Evolutionary conservation across 2,888 invertebrate genomes (phyloP).

Genomic region (Chloromyia formosa): DNA sequence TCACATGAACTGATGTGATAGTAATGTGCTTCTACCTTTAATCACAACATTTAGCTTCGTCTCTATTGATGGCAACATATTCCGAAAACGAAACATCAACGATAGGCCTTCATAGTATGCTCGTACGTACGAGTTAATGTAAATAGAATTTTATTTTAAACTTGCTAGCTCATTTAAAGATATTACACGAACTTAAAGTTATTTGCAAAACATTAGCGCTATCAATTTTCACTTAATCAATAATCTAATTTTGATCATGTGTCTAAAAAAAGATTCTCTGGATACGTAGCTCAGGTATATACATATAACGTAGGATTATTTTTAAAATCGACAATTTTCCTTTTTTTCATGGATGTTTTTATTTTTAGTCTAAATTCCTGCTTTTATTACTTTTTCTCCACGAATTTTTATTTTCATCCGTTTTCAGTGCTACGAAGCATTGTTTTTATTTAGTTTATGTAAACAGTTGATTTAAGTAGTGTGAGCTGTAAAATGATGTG

Average conservation of each 20-base stretch:
- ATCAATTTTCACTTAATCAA: conserved; percentile 6
- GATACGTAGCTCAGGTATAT: no score
- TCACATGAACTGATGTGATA: no score
- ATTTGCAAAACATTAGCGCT: background rate
- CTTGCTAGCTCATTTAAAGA: no score
- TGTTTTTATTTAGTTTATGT: conserved; percentile 15
- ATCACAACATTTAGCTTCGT: no score
- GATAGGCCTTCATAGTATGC: no score
- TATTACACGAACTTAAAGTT: no score
- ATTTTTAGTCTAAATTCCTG: background rate
- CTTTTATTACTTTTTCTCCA: background rate
- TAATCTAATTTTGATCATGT: background rate
- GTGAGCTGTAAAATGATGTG: background rate
- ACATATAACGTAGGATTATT: background rate
- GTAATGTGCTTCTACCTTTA: no score
- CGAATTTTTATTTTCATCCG: background rate
- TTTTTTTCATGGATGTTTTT: background rate
- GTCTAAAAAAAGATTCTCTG: background rate
- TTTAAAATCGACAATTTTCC: background rate
- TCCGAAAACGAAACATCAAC: no score
- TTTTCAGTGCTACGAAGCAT: background rate
- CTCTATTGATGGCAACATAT: no score
- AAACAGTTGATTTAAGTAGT: conserved; percentile 9
- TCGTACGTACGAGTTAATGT: no score
- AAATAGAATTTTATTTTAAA: no score